Evolutionary conservation across 2,888 invertebrate genomes (phyloP).

Genomic region (Euzophera pinguis): DNA sequence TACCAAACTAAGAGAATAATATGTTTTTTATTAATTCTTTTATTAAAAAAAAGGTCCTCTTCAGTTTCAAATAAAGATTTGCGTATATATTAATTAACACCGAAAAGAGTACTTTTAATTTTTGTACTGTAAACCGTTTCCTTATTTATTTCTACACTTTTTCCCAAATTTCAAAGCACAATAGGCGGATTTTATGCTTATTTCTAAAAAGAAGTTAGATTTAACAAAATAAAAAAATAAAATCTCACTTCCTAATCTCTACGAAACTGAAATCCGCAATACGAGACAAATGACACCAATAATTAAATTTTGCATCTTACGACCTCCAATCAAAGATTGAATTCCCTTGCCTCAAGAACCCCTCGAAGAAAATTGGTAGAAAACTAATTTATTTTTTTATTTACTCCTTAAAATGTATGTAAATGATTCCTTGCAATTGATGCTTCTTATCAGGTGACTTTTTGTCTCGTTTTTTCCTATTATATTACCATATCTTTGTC

Average conservation of each 20-base stretch:
- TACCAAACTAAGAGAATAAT: too few species aligned
- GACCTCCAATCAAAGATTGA: neutral
- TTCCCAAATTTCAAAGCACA: too few species aligned
- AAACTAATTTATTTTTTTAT: slow-evolving; percentile 49
- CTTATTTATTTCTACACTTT: too few species aligned
- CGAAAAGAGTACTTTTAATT: too few species aligned
- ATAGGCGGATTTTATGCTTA: too few species aligned
- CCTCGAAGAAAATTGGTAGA: neutral
- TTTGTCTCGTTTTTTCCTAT: slow-evolving; percentile 29
- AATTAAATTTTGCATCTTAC: slow-evolving; percentile 5
- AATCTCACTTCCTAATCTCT: neutral
- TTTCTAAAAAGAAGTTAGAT: neutral
- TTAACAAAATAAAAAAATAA: neutral
- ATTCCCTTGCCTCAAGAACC: neutral
- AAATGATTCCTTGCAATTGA: slow-evolving; percentile 51
- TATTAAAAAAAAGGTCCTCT: too few species aligned
- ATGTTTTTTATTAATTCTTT: too few species aligned
- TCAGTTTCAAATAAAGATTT: too few species aligned
- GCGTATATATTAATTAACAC: too few species aligned
- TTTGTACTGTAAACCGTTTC: too few species aligned
- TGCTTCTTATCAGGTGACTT: slow-evolving; percentile 43
- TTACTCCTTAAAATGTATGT: slow-evolving; percentile 55
- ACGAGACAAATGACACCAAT: slow-evolving; percentile 22
- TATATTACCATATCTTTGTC: slow-evolving; percentile 22
- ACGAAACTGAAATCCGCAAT: slow-evolving; percentile 37